Conservation (phyloP, 2,113 vertebrate genomes). For the Boulengeromyrus knoepffleri region DNA sequence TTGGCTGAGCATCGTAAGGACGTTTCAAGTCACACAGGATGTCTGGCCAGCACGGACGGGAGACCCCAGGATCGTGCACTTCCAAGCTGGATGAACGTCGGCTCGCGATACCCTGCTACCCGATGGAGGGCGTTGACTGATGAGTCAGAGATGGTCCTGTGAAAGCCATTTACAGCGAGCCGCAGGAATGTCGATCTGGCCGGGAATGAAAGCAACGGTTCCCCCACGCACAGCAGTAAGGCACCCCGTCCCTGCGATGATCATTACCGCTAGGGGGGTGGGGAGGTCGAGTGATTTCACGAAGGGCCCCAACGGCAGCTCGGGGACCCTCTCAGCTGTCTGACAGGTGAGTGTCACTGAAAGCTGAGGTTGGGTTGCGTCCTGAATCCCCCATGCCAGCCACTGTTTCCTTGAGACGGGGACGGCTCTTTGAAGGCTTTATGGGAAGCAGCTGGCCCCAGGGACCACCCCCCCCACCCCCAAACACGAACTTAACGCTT, state of each 20-base stretch:
- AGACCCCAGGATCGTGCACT: background rate
- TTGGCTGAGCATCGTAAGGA: background rate
- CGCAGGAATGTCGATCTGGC: background rate
- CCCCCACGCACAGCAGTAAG: background rate
- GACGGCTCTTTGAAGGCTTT: background rate
- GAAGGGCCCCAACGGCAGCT: background rate
- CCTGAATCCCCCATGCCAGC: background rate
- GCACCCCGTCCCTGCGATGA: background rate
- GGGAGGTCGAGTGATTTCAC: background rate
- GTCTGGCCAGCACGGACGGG: background rate
- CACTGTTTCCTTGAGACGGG: background rate
- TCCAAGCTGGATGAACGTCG: background rate
- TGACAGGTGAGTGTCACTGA: background rate
- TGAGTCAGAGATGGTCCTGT: background rate
- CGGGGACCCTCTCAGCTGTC: background rate
- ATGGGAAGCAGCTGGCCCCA: slow-evolving; percentile 1
- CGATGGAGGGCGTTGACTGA: background rate
- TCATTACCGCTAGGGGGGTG: background rate
- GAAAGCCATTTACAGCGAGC: background rate
- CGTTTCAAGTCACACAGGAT: background rate
- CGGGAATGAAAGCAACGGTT: background rate
- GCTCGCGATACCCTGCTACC: background rate
- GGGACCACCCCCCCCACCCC: background rate
- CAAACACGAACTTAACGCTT: background rate
- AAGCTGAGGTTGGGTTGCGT: background rate